These are phyloP conservation scores for Odontesthes bonariensis DNA, from an alignment of 2,113 vertebrate genomes.

Conservation along the genomic window DNA sequence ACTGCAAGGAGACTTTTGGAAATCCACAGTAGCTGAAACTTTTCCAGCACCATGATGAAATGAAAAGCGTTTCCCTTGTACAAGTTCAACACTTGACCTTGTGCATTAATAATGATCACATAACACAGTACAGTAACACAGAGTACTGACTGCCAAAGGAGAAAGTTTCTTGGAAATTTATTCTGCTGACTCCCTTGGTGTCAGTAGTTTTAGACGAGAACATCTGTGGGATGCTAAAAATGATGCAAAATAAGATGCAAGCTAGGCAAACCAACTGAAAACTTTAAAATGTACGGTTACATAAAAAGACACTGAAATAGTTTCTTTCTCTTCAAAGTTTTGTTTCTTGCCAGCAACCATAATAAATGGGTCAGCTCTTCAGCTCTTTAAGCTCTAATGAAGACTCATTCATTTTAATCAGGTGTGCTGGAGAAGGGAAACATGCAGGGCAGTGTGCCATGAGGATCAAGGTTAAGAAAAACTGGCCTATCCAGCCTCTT, in stretches of 20 bases:
- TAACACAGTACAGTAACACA: not conserved
- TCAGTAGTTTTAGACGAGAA: conserved; percentile 25
- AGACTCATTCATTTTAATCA: no score
- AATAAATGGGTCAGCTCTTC: no score
- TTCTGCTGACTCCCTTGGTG: conserved; percentile 17
- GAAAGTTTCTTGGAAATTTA: conserved; percentile 5
- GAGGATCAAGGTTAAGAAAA: no score
- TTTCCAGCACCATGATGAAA: not conserved
- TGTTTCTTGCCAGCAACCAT: no score
- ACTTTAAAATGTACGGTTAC: no score
- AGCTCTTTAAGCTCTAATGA: no score
- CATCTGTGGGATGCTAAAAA: conserved; percentile 27
- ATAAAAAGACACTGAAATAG: no score
- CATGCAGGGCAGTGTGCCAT: no score
- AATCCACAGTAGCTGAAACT: not conserved
- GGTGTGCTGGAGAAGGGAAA: no score
- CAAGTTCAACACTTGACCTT: not conserved
- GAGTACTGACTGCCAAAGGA: not conserved
- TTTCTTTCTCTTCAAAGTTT: no score
- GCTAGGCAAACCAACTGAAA: not conserved
- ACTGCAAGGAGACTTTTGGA: conserved; percentile 1
- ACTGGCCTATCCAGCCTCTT: no score
- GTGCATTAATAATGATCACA: conserved; percentile 2
- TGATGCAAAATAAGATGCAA: conserved; percentile 23
- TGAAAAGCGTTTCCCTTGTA: not conserved